These are phyloP conservation scores for Barnardius zonarius DNA, from an alignment of 2,113 vertebrate species.

Conservation along the genomic window DNA sequence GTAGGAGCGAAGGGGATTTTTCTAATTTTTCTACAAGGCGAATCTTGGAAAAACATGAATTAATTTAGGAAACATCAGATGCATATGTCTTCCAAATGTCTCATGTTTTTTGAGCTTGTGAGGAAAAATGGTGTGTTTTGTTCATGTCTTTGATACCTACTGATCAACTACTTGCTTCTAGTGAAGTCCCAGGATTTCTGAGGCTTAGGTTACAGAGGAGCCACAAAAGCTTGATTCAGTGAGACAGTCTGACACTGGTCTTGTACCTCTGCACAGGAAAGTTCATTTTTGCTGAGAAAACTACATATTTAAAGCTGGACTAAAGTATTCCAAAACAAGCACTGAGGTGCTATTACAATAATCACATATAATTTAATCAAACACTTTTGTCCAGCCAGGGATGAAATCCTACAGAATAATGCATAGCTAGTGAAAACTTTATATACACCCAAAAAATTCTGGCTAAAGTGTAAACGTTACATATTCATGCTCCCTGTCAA, in stretches of 20 bases:
- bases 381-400: neutral
- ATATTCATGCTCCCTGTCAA: neutral
- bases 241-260: neutral
- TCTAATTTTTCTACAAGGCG: neutral
- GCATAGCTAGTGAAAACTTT: neutral
- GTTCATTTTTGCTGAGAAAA: neutral
- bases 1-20: neutral
- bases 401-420: neutral
- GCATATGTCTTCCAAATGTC: neutral
- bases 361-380: neutral
- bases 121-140: neutral
- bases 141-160: neutral
- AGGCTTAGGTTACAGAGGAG: neutral
- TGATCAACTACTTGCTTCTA: neutral
- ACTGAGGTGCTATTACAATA: neutral
- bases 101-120: accelerated
- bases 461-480: neutral
- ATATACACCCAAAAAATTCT: neutral
- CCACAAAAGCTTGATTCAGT: neutral
- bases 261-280: neutral
- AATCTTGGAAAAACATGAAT: neutral
- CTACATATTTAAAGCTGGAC: neutral
- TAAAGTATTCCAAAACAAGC: neutral
- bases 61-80: neutral
- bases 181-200: neutral